Evolutionary conservation across 2,888 invertebrate species (phyloP).

Genomic region (Petrolisthes cinctipes): DNA sequence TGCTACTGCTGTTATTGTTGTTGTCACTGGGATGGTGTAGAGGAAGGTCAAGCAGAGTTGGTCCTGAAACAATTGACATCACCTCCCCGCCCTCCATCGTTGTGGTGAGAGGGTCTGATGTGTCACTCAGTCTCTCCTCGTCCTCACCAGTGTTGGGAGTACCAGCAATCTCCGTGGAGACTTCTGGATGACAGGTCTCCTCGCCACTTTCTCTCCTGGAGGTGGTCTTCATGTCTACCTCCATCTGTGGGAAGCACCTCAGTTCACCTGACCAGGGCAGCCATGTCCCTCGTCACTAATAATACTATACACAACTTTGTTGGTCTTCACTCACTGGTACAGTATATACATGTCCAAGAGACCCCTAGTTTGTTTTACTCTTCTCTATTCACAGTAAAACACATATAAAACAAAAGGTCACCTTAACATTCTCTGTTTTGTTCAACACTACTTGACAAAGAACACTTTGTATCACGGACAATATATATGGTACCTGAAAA

Average conservation of each 20-base stretch:
- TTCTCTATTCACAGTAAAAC: background rate
- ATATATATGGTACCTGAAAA: background rate
- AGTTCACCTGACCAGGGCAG: conserved; percentile 5
- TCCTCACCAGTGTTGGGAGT: conserved; percentile 20
- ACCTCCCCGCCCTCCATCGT: background rate
- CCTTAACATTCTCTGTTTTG: background rate
- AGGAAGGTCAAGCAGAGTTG: background rate
- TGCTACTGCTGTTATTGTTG: conserved; percentile 32
- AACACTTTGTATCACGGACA: background rate
- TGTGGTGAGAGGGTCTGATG: conserved; percentile 9
- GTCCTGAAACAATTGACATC: background rate
- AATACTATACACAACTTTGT: background rate
- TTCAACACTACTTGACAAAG: background rate
- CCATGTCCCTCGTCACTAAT: background rate
- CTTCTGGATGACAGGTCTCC: conserved; percentile 14
- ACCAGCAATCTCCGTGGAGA: background rate
- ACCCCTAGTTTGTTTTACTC: background rate
- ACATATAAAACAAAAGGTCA: background rate
- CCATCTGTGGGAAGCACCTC: conserved; percentile 46
- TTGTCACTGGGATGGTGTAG: conserved; percentile 21
- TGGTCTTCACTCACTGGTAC: background rate
- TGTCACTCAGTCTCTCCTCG: conserved; percentile 14
- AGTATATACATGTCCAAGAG: too few species aligned
- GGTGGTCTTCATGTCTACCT: conserved; percentile 51
- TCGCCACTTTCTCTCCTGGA: conserved; percentile 48